These are phyloP conservation scores for Cyclina sinensis DNA, from an alignment of 1,140 invertebrate species.

Conservation along the genomic window DNA sequence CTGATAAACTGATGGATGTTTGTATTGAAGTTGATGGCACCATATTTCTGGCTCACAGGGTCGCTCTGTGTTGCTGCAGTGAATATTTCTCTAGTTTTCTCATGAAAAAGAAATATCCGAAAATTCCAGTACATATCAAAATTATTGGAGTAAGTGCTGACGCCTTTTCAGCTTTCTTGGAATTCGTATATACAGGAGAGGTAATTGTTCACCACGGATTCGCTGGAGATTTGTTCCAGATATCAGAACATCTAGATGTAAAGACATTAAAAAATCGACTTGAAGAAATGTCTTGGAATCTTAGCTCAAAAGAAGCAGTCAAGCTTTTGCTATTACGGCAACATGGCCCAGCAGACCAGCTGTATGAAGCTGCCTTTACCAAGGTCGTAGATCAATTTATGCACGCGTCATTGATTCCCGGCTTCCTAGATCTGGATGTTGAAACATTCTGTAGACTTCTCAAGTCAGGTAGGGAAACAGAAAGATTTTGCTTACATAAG, in stretches of 20 bases:
- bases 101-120: not conserved
- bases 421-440: conserved; percentile 34
- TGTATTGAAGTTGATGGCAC: conserved; percentile 1
- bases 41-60: conserved; percentile 28
- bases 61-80: conserved; percentile 32
- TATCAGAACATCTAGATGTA: conserved; percentile 32
- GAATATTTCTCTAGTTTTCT: conserved; percentile 36
- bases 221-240: not conserved
- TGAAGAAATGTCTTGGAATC: not conserved
- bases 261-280: not conserved
- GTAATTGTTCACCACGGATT: not conserved
- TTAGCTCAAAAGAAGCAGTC: not conserved
- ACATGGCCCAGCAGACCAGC: not conserved
- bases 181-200: conserved; percentile 58
- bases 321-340: not conserved
- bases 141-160: conserved; percentile 14
- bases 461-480: conserved; percentile 31
- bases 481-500: no score
- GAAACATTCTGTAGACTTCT: conserved; percentile 43
- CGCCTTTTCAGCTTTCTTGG: conserved; percentile 40
- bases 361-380: not conserved
- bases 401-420: not conserved
- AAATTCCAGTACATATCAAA: conserved; percentile 41
- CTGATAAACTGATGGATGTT: not conserved
- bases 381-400: not conserved